Evolutionary conservation across 2,113 vertebrate genomes (phyloP).

Genomic region (Gymnobelideus leadbeateri): DNA sequence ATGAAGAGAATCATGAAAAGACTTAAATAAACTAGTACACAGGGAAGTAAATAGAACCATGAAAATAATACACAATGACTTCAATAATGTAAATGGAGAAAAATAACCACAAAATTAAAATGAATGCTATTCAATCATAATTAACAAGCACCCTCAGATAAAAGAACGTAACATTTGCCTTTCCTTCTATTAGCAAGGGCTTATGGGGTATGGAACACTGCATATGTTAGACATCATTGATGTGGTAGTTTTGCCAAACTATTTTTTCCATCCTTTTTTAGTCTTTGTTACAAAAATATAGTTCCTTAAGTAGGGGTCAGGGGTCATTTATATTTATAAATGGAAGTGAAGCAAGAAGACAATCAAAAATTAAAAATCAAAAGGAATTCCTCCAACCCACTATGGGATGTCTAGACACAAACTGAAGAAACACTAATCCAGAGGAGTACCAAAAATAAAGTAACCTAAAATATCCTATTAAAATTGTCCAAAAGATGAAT

Average conservation of each 20-base stretch:
- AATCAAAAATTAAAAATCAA: background rate
- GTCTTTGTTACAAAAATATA: background rate
- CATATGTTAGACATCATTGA: background rate
- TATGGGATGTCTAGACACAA: background rate
- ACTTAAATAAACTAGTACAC: background rate
- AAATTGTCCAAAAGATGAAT: background rate
- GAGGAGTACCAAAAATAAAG: background rate
- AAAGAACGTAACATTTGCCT: background rate
- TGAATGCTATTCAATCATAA: background rate
- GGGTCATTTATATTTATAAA: background rate
- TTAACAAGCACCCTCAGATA: background rate
- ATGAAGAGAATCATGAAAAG: background rate
- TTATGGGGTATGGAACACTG: background rate
- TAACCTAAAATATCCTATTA: background rate
- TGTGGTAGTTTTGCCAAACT: background rate
- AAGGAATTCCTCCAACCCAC: background rate
- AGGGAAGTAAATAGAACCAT: background rate
- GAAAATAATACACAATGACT: background rate
- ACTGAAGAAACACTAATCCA: background rate
- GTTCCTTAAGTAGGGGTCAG: background rate
- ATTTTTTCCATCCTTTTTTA: background rate
- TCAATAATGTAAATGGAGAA: background rate
- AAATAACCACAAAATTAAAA: background rate
- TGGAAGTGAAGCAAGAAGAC: background rate
- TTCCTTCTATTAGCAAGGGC: background rate